Evolutionary conservation across 2,888 invertebrate genomes (phyloP).

Genomic region (Drosophila atripex): DNA sequence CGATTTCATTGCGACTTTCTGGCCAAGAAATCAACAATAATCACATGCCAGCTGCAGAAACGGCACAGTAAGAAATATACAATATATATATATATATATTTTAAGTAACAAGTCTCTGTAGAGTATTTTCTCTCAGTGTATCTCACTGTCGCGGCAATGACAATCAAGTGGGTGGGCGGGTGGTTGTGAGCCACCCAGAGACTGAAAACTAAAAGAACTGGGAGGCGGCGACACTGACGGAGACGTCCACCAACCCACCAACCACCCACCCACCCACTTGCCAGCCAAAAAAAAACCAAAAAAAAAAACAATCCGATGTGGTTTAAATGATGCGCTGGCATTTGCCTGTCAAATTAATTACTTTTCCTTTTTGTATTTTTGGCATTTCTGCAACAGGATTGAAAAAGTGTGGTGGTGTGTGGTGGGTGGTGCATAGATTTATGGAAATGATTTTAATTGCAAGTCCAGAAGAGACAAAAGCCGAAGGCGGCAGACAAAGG

Average conservation of each 20-base stretch:
- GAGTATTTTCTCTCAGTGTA: not conserved
- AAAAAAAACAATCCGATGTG: conserved; percentile 30
- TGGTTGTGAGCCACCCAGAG: conserved; percentile 39
- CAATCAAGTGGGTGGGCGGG: conserved; percentile 54
- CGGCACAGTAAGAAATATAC: not conserved
- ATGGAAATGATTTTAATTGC: conserved; percentile 59
- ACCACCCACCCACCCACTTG: too few species aligned
- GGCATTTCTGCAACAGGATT: conserved; percentile 4
- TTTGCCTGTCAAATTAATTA: conserved; percentile 65
- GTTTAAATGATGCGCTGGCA: conserved; percentile 70
- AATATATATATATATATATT: too few species aligned
- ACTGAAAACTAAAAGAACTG: conserved; percentile 4
- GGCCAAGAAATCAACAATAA: conserved; percentile 2
- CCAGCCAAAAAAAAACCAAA: too few species aligned
- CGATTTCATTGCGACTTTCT: conserved; percentile 39
- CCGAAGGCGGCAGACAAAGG: conserved; percentile 53
- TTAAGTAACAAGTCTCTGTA: too few species aligned
- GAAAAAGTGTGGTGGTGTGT: not conserved
- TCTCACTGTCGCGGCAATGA: conserved; percentile 9
- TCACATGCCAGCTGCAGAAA: conserved; percentile 24
- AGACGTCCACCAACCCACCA: not conserved
- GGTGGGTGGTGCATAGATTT: conserved; percentile 53
- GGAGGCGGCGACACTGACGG: not conserved
- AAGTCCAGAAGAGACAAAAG: conserved; percentile 38
- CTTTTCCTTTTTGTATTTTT: conserved; percentile 34